These are phyloP conservation scores for Asobara japonica DNA, from an alignment of 1,140 invertebrate genomes.

Conservation along the genomic window DNA sequence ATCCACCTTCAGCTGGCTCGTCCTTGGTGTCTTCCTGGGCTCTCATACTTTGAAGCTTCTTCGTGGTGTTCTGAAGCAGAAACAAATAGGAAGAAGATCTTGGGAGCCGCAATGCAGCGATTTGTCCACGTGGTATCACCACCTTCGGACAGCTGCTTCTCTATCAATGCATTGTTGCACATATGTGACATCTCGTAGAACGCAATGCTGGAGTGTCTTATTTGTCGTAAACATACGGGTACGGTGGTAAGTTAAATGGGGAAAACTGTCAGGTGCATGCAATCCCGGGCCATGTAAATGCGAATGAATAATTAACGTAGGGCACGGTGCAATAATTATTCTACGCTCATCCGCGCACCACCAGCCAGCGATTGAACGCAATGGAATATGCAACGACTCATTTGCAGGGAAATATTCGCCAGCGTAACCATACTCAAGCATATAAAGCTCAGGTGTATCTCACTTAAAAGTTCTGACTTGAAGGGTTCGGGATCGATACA, in stretches of 20 bases:
- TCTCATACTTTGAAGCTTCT: too few species aligned
- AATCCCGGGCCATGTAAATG: neutral
- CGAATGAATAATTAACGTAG: constrained; percentile 3
- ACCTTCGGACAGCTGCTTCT: too few species aligned
- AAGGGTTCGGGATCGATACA: neutral
- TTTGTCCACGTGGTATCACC: too few species aligned
- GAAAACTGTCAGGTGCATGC: neutral
- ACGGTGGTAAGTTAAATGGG: neutral
- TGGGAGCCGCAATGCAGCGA: too few species aligned
- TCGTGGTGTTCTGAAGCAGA: too few species aligned
- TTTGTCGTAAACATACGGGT: neutral
- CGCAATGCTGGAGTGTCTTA: neutral
- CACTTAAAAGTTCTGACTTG: neutral
- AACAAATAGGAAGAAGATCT: too few species aligned
- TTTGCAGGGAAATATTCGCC: constrained; percentile 4
- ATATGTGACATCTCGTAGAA: neutral
- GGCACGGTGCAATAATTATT: neutral
- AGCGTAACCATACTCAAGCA: neutral
- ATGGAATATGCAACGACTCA: constrained; percentile 13
- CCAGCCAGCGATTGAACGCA: constrained; percentile 2
- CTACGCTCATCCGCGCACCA: neutral
- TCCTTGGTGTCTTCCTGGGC: too few species aligned
- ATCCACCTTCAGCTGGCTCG: too few species aligned
- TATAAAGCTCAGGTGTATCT: neutral
- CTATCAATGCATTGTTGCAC: neutral